Percentiles rank a stretch among this genome's conserved stretches.
These are phyloP conservation scores for Clupea harengus DNA, from an alignment of 2,113 vertebrate genomes.

Conservation along the genomic window DNA sequence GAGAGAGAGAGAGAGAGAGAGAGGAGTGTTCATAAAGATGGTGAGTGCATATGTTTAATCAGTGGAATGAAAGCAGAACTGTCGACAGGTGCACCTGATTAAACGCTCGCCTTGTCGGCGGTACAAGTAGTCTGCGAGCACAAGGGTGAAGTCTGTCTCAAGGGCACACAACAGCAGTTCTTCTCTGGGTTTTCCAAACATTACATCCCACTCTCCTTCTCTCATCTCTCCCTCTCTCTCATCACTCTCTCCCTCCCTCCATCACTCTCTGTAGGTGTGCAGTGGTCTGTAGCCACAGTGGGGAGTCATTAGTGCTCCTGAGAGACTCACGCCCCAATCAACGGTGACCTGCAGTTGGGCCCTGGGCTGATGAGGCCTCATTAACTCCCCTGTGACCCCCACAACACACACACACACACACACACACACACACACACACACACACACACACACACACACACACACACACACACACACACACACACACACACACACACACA, in stretches of 20 bases:
- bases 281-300: background rate
- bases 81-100: background rate
- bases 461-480: background rate
- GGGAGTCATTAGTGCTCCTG: slow-evolving; percentile 6
- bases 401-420: background rate
- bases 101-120: background rate
- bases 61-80: background rate
- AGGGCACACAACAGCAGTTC: slow-evolving; percentile 25
- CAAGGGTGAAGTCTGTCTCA: background rate
- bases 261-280: slow-evolving; percentile 46
- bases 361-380: slow-evolving; percentile 56
- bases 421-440: background rate
- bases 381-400: slow-evolving; percentile 38
- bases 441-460: slow-evolving; percentile 20
- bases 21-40: background rate
- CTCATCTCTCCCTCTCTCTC: slow-evolving; percentile 49
- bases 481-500: background rate
- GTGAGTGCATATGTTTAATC: background rate
- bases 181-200: slow-evolving; percentile 41
- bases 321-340: slow-evolving; percentile 36
- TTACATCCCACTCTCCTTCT: slow-evolving; percentile 35
- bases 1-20: background rate
- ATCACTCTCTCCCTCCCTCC: slow-evolving; percentile 38
- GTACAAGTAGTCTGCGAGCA: background rate
- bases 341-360: slow-evolving; percentile 50